Evolutionary conservation across 2,888 invertebrate species (phyloP).

Genomic region (Eilema sororculum): DNA sequence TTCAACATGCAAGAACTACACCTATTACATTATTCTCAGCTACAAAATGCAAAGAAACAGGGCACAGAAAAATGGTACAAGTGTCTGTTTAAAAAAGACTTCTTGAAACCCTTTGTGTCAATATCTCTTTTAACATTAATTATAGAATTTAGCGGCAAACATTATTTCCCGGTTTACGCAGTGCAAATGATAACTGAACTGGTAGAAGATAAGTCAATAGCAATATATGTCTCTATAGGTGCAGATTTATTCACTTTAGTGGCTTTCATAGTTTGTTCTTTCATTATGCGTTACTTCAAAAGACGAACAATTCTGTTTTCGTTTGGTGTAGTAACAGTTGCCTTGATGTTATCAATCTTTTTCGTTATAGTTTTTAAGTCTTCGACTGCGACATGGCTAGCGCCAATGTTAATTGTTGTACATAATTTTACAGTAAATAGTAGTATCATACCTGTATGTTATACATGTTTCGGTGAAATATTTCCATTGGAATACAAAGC

Average conservation of each 20-base stretch:
- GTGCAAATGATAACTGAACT: slow-evolving; percentile 2
- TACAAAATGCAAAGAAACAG: background rate
- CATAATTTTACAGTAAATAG: slow-evolving; percentile 5
- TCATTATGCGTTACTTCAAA: slow-evolving; percentile 6
- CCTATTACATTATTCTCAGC: background rate
- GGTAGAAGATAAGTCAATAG: slow-evolving; percentile 8
- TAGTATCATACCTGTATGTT: slow-evolving; percentile 14
- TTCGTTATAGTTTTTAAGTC: slow-evolving; percentile 2
- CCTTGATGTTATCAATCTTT: slow-evolving; percentile 8
- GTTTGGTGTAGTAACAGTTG: slow-evolving; percentile 1
- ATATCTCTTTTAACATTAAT: background rate
- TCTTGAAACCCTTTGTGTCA: slow-evolving; percentile 1
- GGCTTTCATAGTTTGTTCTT: background rate
- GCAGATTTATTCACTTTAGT: slow-evolving; percentile 6
- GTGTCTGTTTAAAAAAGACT: background rate
- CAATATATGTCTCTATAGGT: slow-evolving; percentile 6
- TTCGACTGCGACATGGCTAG: background rate
- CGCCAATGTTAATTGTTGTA: slow-evolving; percentile 8
- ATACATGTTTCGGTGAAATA: slow-evolving; percentile 6
- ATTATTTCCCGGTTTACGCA: slow-evolving; percentile 3
- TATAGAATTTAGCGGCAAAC: slow-evolving; percentile 7
- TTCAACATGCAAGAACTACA: slow-evolving; percentile 32
- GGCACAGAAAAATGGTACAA: background rate
- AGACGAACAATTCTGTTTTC: background rate
- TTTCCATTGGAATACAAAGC: slow-evolving; percentile 13